phyloP scores from a whole-genome alignment of 2,113 vertebrate genomes.

The Cisticola juncidis region DNA sequence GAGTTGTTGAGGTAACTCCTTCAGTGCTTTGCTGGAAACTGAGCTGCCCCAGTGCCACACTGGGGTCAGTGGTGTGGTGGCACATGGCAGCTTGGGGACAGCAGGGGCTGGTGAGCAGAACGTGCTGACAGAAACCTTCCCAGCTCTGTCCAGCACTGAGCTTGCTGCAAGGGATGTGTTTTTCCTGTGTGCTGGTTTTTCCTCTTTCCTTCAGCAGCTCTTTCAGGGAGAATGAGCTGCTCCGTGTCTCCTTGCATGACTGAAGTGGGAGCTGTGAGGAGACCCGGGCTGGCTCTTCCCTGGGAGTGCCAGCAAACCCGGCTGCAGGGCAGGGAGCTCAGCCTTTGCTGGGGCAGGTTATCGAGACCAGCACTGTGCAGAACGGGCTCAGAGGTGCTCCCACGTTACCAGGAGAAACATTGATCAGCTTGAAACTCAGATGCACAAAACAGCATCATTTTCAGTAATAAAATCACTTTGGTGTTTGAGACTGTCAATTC shows the following conservation, averaged over 20 bases:
- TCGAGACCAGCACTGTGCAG: background rate
- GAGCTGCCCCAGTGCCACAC: background rate
- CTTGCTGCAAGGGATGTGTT: background rate
- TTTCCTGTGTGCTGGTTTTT: background rate
- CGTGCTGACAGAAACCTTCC: background rate
- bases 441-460: background rate
- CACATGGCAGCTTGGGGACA: background rate
- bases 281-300: background rate
- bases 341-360: background rate
- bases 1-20: background rate
- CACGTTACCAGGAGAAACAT: background rate
- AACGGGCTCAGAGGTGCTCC: background rate
- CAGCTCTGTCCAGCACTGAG: background rate
- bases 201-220: background rate
- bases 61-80: fast-evolving
- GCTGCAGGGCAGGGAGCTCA: background rate
- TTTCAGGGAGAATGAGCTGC: background rate
- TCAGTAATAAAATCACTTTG: background rate
- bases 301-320: background rate
- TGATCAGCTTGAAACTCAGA: background rate
- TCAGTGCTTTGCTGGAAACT: background rate
- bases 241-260: background rate
- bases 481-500: background rate
- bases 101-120: background rate
- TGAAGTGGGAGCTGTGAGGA: background rate